These are phyloP conservation scores for Aspidapion aeneum DNA, from an alignment of 2,888 invertebrate genomes.

Conservation along the genomic window DNA sequence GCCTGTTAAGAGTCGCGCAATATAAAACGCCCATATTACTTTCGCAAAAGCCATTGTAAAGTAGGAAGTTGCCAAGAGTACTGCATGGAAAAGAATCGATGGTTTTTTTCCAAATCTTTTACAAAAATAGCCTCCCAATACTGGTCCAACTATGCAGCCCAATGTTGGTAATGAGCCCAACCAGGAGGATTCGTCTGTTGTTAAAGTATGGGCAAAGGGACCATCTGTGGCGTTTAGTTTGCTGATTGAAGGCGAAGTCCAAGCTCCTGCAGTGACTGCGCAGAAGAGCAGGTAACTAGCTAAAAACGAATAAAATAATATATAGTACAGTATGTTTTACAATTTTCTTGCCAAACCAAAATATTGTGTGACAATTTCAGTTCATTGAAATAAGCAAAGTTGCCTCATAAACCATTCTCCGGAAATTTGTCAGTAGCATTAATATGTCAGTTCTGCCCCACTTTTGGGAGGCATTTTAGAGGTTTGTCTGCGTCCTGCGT, in stretches of 20 bases:
- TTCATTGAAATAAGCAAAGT: too few relatives aligned
- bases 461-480: too few relatives aligned
- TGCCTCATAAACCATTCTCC: too few relatives aligned
- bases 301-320: neutral
- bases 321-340: too few relatives aligned
- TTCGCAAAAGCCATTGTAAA: conserved; percentile 58
- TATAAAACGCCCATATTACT: conserved; percentile 49
- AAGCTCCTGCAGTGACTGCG: conserved; percentile 38
- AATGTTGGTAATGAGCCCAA: conserved; percentile 49
- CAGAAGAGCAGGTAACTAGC: conserved; percentile 8
- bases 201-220: conserved; percentile 38
- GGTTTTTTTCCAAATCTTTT: conserved; percentile 64
- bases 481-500: too few relatives aligned
- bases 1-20: conserved; percentile 59
- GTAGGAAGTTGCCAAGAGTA: conserved; percentile 71
- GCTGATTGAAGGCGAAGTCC: conserved; percentile 40
- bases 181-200: conserved; percentile 47
- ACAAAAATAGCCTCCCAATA: conserved; percentile 62
- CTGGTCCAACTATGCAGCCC: conserved; percentile 54
- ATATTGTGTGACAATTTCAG: too few relatives aligned
- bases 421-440: too few relatives aligned
- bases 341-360: too few relatives aligned
- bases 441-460: too few relatives aligned
- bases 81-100: conserved; percentile 54
- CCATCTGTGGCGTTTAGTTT: conserved; percentile 33